A percentile compares a stretch with the other conserved stretches of the same genome.
Conservation (phyloP, 2,797 vertebrate genomes). For the Novumbra hubbsi region DNA sequence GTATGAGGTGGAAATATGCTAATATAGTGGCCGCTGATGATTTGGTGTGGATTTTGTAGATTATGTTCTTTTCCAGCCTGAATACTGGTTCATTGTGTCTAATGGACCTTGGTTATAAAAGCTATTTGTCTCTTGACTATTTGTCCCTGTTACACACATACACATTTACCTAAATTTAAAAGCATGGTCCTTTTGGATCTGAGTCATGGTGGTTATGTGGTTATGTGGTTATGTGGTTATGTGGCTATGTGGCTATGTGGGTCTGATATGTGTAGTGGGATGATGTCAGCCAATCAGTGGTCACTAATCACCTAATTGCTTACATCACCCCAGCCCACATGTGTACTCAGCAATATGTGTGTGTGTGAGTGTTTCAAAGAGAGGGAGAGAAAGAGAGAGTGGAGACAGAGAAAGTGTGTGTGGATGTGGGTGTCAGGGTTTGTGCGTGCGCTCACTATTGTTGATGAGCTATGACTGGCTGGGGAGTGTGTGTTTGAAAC, state of each 20-base stretch:
- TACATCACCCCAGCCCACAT: conserved; percentile 74
- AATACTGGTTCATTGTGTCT: neutral
- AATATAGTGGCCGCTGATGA: too few relatives aligned
- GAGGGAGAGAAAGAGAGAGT: conserved; percentile 34
- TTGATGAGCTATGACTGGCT: conserved; percentile 42
- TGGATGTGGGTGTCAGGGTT: conserved; percentile 27
- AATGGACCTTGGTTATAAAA: neutral
- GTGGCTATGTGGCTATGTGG: conserved; percentile 39
- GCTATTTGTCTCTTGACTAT: conserved; percentile 23
- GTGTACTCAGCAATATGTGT: conserved; percentile 59
- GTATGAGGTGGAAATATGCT: too few relatives aligned
- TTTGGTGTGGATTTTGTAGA: too few relatives aligned
- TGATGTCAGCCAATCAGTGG: conserved; percentile 65
- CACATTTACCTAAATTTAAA: conserved; percentile 55
- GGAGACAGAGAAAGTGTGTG: conserved; percentile 42
- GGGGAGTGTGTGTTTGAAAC: conserved; percentile 44
- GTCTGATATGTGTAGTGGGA: conserved; percentile 69
- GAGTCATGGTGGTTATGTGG: conserved; percentile 45
- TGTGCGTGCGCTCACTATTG: conserved; percentile 5
- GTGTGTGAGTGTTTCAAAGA: conserved; percentile 17
- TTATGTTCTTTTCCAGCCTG: too few relatives aligned
- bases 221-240: too few relatives aligned
- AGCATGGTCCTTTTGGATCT: conserved; percentile 47
- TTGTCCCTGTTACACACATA: conserved; percentile 21
- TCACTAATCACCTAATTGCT: conserved; percentile 69